Evolutionary conservation across 2,888 invertebrate genomes (phyloP).

Genomic region (Meteorus cinctellus): DNA sequence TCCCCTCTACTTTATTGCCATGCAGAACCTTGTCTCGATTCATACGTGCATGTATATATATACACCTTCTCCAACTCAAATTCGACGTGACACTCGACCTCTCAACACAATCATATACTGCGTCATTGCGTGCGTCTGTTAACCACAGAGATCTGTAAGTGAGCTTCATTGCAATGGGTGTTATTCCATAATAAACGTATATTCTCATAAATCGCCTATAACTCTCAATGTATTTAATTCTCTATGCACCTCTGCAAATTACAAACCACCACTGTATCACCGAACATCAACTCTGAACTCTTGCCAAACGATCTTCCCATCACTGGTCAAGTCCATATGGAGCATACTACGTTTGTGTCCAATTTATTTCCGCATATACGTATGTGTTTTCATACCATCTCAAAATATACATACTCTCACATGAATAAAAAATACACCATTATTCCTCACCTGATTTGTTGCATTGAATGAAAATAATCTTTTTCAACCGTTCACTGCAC

Average conservation of each 20-base stretch:
- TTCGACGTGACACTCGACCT: conserved; percentile 27
- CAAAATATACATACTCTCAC: no score
- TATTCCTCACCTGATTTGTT: no score
- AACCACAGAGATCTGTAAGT: background rate
- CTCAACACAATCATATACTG: conserved; percentile 6
- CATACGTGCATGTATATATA: background rate
- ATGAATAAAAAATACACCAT: no score
- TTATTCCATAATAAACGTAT: conserved; percentile 9
- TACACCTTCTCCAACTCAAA: conserved; percentile 9
- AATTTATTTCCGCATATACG: no score
- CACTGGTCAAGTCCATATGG: no score
- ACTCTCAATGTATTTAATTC: no score
- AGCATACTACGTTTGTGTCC: no score
- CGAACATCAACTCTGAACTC: background rate
- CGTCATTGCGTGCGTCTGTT: background rate
- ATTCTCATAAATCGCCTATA: background rate
- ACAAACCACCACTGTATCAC: background rate
- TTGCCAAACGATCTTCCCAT: no score
- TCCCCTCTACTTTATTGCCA: conserved; percentile 19
- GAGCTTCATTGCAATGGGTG: conserved; percentile 9
- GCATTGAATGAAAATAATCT: no score
- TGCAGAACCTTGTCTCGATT: conserved; percentile 12
- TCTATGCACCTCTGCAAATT: background rate
- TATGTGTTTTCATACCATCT: no score
- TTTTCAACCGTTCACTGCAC: no score